Evolutionary conservation across 1,140 invertebrate genomes (phyloP).

Genomic region (Tetragnatha versicolor): DNA sequence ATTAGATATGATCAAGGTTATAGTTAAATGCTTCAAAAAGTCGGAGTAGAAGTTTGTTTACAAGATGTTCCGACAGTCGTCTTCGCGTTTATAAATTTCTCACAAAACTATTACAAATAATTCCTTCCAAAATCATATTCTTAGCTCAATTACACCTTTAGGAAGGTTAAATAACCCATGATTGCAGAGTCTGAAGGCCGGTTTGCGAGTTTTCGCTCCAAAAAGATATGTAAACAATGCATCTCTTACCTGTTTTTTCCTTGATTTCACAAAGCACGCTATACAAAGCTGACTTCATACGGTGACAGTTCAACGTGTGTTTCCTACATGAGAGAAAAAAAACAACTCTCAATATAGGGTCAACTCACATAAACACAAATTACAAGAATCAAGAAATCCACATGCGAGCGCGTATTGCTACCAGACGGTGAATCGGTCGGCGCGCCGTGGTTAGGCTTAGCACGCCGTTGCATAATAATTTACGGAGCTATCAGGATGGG

Average conservation of each 20-base stretch:
- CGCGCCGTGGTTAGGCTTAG: constrained; percentile 54
- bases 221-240: constrained; percentile 28
- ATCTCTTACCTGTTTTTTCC: constrained; percentile 88
- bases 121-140: too few relatives aligned
- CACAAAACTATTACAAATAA: too few relatives aligned
- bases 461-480: constrained; percentile 49
- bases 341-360: constrained; percentile 47
- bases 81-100: too few relatives aligned
- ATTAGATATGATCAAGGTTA: too few relatives aligned
- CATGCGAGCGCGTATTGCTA: constrained; percentile 19
- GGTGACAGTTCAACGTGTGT: constrained; percentile 92
- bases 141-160: too few relatives aligned
- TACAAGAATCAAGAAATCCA: neutral
- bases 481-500: neutral
- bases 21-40: too few relatives aligned
- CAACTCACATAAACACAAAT: constrained; percentile 5
- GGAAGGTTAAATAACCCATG: too few relatives aligned
- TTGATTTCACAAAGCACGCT: constrained; percentile 96
- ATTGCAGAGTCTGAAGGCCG: neutral
- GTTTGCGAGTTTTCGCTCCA: neutral
- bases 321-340: constrained; percentile 70
- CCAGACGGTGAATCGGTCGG: neutral
- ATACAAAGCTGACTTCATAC: constrained; percentile 94
- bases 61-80: too few relatives aligned
- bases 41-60: too few relatives aligned